Evolutionary conservation across 2,113 vertebrate species (phyloP).

Genomic region (Cichladusa arquata): DNA sequence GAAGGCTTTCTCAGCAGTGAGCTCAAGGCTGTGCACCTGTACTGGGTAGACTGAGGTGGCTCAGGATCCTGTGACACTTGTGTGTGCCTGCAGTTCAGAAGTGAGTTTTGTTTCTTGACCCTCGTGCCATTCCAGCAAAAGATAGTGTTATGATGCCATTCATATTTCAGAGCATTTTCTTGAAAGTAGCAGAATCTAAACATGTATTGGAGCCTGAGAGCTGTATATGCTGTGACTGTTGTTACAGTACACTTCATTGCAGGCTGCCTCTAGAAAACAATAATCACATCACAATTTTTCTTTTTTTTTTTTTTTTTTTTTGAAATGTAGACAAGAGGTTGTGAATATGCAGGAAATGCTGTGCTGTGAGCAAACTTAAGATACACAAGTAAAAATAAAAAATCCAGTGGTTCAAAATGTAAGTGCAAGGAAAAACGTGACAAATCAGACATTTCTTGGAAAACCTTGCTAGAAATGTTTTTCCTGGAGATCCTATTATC

Average conservation of each 20-base stretch:
- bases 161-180: background rate
- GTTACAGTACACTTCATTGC: background rate
- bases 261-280: background rate
- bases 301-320: background rate
- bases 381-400: background rate
- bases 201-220: background rate
- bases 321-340: background rate
- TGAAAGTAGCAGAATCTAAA: background rate
- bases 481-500: background rate
- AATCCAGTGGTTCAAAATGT: background rate
- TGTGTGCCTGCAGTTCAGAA: background rate
- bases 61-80: background rate
- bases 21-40: background rate
- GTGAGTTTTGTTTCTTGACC: background rate
- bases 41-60: too few species aligned
- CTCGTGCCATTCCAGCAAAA: background rate
- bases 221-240: background rate
- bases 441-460: background rate
- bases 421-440: background rate
- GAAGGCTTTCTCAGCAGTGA: background rate
- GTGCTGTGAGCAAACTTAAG: background rate
- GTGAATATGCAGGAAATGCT: background rate
- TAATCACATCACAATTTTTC: background rate
- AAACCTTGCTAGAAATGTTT: background rate
- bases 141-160: background rate